Evolutionary conservation across 2,888 invertebrate species (phyloP).

Genomic region (Patella pellucida): DNA sequence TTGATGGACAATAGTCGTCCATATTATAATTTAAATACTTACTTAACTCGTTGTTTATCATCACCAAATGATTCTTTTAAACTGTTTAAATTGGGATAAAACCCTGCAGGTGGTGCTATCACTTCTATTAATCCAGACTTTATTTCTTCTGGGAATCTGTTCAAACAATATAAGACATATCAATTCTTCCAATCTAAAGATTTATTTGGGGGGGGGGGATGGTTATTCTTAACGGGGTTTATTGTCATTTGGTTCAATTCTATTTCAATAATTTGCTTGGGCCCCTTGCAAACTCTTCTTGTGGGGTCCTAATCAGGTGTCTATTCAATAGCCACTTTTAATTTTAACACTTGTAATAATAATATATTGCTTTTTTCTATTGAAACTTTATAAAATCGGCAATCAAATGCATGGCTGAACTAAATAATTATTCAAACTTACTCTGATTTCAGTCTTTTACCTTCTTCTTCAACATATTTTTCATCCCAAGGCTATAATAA

Average conservation of each 20-base stretch:
- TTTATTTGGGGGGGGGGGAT: background rate
- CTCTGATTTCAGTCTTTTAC: conserved; percentile 82
- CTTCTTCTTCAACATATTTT: conserved; percentile 82
- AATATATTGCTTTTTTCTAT: no score
- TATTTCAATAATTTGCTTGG: no score
- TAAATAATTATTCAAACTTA: conserved; percentile 72
- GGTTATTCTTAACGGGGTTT: background rate
- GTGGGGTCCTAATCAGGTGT: no score
- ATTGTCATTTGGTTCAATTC: no score
- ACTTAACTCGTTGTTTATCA: conserved; percentile 79
- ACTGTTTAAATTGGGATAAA: conserved; percentile 88
- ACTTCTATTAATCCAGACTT: conserved; percentile 89
- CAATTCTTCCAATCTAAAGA: background rate
- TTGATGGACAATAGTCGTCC: no score
- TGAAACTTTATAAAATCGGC: no score
- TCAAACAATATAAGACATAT: conserved; percentile 22
- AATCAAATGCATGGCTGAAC: no score
- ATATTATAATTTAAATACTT: conserved; percentile 35
- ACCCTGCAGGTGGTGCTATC: conserved; percentile 85
- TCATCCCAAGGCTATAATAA: conserved; percentile 78
- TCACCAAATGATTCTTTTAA: conserved; percentile 87
- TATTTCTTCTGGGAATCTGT: conserved; percentile 82
- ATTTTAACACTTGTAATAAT: no score
- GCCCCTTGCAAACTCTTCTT: no score
- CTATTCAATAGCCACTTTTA: no score